Conservation (phyloP, 2,113 vertebrate genomes). For the Aythya baeri region DNA sequence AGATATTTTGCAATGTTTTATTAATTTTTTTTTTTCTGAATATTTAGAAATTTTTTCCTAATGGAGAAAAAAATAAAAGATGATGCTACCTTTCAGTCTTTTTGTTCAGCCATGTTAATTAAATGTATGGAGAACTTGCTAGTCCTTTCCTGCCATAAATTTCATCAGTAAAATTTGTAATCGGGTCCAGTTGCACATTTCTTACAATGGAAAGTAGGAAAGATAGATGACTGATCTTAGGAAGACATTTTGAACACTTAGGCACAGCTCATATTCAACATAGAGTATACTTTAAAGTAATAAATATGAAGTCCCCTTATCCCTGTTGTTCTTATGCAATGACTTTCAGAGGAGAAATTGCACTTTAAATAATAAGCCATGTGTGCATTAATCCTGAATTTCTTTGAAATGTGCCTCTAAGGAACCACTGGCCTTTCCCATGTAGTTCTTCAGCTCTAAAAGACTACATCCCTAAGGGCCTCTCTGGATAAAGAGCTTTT, state of each 20-base stretch:
- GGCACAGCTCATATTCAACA: neutral
- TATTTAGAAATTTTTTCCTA: neutral
- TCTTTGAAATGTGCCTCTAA: constrained; percentile 35
- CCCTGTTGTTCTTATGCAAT: neutral
- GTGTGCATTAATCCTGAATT: neutral
- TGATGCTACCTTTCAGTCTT: neutral
- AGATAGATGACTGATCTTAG: neutral
- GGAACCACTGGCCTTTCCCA: neutral
- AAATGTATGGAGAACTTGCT: neutral
- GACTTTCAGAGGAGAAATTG: neutral
- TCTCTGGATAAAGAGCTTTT: constrained; percentile 25
- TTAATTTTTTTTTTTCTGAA: neutral
- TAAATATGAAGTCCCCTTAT: neutral
- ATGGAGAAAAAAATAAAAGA: neutral
- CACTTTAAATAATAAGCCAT: constrained; percentile 19
- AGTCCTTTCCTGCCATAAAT: neutral
- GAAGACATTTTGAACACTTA: neutral
- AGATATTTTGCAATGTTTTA: neutral
- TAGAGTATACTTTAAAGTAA: neutral
- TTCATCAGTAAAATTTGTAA: neutral
- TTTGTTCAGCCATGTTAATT: neutral
- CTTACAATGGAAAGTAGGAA: neutral
- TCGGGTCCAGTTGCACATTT: neutral
- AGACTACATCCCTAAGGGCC: neutral
- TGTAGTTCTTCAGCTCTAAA: neutral